Evolutionary conservation across 2,888 invertebrate genomes (phyloP).

Genomic region (Masnerella sp.): DNA sequence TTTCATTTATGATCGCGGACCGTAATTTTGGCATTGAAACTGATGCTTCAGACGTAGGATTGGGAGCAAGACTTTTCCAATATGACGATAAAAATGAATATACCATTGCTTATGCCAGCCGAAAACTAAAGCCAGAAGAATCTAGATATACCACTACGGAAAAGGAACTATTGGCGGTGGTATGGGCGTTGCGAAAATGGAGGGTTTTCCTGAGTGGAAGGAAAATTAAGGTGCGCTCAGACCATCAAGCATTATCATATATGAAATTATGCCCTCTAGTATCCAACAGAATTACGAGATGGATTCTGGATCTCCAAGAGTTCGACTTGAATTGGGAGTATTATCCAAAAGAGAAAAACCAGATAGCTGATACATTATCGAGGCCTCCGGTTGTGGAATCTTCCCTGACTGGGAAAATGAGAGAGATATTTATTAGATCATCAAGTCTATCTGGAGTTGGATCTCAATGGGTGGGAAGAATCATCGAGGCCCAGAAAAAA

Average conservation of each 20-base stretch:
- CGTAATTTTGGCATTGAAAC: too few species aligned
- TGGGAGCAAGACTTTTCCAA: background rate
- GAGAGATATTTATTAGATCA: too few species aligned
- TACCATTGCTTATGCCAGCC: background rate
- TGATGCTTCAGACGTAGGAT: too few species aligned
- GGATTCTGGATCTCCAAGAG: background rate
- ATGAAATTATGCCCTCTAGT: background rate
- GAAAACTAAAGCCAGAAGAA: background rate
- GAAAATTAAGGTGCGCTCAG: background rate
- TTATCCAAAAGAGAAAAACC: background rate
- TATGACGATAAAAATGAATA: background rate
- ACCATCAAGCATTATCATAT: background rate
- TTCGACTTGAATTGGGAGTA: background rate
- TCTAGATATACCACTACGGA: background rate
- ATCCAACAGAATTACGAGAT: background rate
- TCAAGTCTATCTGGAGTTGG: too few species aligned
- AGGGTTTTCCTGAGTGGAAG: background rate
- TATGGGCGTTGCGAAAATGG: background rate
- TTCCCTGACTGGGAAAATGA: too few species aligned
- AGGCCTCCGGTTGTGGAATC: too few species aligned
- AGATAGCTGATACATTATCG: too few species aligned
- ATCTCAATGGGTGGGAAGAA: too few species aligned
- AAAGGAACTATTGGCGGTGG: background rate
- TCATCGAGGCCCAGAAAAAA: too few species aligned
- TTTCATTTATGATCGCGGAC: background rate